Conservation (phyloP, 92 coral and sea anemone genomes). For the Palythoa heliodiscus region DNA sequence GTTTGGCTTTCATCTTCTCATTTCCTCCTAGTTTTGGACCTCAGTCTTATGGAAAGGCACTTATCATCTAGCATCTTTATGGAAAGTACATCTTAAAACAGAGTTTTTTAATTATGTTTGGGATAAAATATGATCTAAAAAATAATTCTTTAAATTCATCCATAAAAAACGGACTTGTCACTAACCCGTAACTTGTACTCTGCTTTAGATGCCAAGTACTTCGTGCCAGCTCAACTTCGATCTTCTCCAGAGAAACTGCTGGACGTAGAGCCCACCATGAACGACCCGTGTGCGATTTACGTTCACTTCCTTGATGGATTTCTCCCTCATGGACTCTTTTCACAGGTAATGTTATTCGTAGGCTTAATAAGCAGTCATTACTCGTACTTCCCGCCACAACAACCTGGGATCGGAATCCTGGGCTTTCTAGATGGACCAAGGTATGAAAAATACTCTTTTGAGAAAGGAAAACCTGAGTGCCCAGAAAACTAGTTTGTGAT, state of each 20-base stretch:
- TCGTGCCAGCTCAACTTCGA: constrained; percentile 83
- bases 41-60: too few species aligned
- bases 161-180: background rate
- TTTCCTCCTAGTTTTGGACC: too few species aligned
- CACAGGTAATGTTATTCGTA: constrained; percentile 8
- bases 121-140: background rate
- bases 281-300: constrained; percentile 65
- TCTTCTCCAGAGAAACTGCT: constrained; percentile 73
- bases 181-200: background rate
- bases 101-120: background rate
- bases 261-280: constrained; percentile 56
- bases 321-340: constrained; percentile 82
- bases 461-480: too few species aligned
- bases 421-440: too few species aligned
- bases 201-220: constrained; percentile 53
- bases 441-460: too few species aligned
- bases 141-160: background rate
- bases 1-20: too few species aligned
- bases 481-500: too few species aligned
- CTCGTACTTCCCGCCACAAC: too few species aligned
- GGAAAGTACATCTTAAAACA: too few species aligned
- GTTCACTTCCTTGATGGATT: constrained; percentile 82
- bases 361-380: too few species aligned
- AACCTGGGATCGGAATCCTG: too few species aligned
- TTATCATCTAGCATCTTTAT: too few species aligned